Percentiles rank a stretch among this genome's conserved stretches.
Evolutionary conservation across 2,797 vertebrate species (phyloP).

Genomic region (Lacerta viridis): DNA sequence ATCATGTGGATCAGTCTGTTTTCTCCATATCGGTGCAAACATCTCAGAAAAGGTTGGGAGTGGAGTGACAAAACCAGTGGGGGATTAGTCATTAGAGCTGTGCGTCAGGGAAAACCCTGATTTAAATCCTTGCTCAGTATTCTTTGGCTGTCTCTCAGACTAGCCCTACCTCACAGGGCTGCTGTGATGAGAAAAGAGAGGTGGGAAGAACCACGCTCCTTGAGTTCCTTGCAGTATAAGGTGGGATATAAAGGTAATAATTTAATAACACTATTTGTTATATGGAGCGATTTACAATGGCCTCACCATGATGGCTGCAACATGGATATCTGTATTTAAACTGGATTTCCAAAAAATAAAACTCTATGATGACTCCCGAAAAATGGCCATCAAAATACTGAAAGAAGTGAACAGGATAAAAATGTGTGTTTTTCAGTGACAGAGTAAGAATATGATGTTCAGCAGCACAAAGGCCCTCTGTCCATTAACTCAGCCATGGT

Average conservation of each 20-base stretch:
- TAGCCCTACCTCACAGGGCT: not conserved
- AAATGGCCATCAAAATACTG: too few relatives aligned
- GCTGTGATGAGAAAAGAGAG: not conserved
- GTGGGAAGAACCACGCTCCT: too few relatives aligned
- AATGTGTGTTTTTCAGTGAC: not conserved
- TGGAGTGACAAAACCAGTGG: not conserved
- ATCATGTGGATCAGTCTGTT: not conserved
- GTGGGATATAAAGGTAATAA: not conserved
- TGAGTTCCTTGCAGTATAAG: not conserved
- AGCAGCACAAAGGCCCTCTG: not conserved
- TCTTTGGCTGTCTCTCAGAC: not conserved
- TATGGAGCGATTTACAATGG: not conserved
- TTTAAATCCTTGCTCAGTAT: not conserved
- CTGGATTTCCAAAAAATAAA: not conserved
- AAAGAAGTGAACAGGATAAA: not conserved
- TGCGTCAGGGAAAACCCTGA: not conserved
- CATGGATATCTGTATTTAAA: not conserved
- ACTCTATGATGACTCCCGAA: too few relatives aligned
- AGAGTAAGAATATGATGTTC: not conserved
- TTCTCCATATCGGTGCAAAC: not conserved
- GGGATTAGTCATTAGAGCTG: not conserved
- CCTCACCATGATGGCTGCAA: too few relatives aligned
- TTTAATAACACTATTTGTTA: not conserved
- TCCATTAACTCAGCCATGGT: not conserved
- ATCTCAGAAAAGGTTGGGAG: not conserved